Percentiles rank a stretch among this genome's conserved stretches.
Evolutionary conservation across 2,797 vertebrate genomes (phyloP).

Genomic region (Epinephelus awoara): DNA sequence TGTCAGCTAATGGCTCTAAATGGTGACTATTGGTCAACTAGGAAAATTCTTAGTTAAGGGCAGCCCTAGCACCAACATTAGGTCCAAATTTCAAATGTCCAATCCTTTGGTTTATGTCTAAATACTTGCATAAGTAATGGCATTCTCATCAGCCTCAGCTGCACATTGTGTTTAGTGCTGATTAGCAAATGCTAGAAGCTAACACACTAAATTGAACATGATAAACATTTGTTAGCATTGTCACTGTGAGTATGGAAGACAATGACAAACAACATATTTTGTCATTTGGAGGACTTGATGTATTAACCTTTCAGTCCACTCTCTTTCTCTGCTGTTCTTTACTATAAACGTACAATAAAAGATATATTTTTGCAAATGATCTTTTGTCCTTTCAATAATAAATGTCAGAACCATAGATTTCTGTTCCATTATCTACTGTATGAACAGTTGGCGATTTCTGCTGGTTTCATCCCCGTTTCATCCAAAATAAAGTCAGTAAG

Average conservation of each 20-base stretch:
- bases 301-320: background rate
- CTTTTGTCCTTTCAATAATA: background rate
- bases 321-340: background rate
- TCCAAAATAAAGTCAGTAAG: conserved; percentile 39
- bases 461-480: conserved; percentile 8
- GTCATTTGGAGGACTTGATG: background rate
- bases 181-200: background rate
- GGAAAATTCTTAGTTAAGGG: no score
- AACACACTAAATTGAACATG: background rate
- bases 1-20: no score
- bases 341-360: conserved; percentile 4
- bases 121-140: no score
- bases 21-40: no score
- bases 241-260: background rate
- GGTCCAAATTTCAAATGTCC: no score
- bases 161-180: background rate
- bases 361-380: conserved; percentile 1
- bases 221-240: background rate
- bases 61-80: no score
- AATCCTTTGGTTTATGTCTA: no score
- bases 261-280: background rate
- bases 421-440: background rate
- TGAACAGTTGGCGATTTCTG: conserved; percentile 22
- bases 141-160: no score
- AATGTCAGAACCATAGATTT: conserved; percentile 10